Conservation (phyloP, 2,797 vertebrate genomes). For the Sebastiscus albofasciatus region DNA sequence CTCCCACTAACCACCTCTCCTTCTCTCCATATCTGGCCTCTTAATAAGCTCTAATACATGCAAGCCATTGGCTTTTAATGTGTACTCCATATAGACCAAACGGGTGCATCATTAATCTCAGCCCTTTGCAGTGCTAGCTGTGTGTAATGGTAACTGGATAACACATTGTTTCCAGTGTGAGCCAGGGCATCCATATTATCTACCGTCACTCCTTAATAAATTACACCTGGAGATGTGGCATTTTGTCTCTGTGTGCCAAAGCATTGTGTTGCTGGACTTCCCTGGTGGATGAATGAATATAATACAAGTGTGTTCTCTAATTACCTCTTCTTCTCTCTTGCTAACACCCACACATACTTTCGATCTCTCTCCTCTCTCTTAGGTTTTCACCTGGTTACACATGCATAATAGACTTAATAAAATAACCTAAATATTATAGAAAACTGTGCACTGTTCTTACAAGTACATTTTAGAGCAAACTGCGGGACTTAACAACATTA, state of each 20-base stretch:
- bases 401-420: constrained; percentile 2
- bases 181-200: constrained; percentile 75
- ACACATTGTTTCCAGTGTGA: constrained; percentile 76
- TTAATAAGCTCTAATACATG: constrained; percentile 64
- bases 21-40: constrained; percentile 32
- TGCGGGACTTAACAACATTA: background rate
- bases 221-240: constrained; percentile 66
- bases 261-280: constrained; percentile 61
- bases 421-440: constrained; percentile 13
- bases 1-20: constrained; percentile 16
- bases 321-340: constrained; percentile 44
- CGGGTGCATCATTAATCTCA: constrained; percentile 78
- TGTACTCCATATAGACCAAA: constrained; percentile 65
- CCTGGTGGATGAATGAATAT: constrained; percentile 58
- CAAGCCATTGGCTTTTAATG: constrained; percentile 60
- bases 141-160: constrained; percentile 76
- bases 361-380: background rate
- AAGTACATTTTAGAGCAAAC: background rate
- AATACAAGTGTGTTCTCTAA: constrained; percentile 55
- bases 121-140: constrained; percentile 55
- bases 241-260: constrained; percentile 56
- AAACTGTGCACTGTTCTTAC: background rate
- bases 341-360: constrained; percentile 37
- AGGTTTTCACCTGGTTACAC: constrained; percentile 13
- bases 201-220: constrained; percentile 74